phyloP scores from a whole-genome alignment of 1,140 invertebrate genomes.

The Cepaea nemoralis region DNA sequence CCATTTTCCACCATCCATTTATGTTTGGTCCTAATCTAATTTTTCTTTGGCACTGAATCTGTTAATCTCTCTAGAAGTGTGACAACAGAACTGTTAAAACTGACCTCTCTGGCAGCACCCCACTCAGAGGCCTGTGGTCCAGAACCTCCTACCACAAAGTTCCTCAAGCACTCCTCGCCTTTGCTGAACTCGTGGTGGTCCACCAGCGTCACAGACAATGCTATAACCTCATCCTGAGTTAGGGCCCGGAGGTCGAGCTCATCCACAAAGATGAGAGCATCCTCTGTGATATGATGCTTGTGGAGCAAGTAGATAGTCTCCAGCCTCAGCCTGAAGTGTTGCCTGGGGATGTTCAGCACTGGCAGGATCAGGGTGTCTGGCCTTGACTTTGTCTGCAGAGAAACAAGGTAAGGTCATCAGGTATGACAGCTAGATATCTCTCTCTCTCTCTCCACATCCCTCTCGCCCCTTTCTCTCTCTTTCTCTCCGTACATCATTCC shows the following conservation, averaged over 20 bases:
- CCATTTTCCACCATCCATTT: too few relatives aligned
- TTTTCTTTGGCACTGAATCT: too few relatives aligned
- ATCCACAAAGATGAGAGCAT: slow-evolving; percentile 3
- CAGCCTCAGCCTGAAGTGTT: neutral
- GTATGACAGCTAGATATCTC: neutral
- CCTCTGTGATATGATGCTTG: slow-evolving; percentile 5
- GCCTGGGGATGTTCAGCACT: neutral
- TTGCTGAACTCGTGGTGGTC: slow-evolving; percentile 22
- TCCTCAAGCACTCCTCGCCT: slow-evolving; percentile 1
- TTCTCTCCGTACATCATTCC: too few relatives aligned
- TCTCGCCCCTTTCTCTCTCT: too few relatives aligned
- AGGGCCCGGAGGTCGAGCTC: slow-evolving; percentile 23
- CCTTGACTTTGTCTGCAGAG: neutral
- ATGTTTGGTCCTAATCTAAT: too few relatives aligned
- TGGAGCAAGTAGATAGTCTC: slow-evolving; percentile 21
- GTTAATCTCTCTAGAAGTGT: neutral
- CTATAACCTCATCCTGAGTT: neutral
- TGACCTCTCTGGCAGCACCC: slow-evolving; percentile 16
- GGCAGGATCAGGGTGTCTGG: neutral
- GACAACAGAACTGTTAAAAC: neutral
- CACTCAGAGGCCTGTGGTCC: slow-evolving; percentile 22
- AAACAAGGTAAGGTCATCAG: neutral
- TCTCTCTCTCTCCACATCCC: too few relatives aligned
- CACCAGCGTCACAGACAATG: slow-evolving; percentile 15
- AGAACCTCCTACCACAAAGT: slow-evolving; percentile 25